These are phyloP conservation scores for Pelvicachromis taeniatus DNA, from an alignment of 2,113 vertebrate species.

Conservation along the genomic window DNA sequence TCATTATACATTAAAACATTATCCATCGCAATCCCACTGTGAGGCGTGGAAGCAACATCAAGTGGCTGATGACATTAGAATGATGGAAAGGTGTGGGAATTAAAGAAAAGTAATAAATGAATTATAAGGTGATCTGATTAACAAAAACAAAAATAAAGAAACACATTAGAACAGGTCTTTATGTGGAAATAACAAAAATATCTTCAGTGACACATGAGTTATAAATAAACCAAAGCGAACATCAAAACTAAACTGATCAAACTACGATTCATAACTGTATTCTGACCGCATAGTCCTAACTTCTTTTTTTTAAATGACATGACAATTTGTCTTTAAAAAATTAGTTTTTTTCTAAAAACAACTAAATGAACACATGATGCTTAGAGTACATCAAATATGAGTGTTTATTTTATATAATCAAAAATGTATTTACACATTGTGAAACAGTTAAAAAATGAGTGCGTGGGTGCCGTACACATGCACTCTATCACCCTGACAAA, in stretches of 20 bases:
- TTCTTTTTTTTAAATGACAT: not conserved
- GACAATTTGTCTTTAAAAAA: not conserved
- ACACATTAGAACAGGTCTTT: not conserved
- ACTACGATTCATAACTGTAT: not conserved
- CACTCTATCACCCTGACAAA: not conserved
- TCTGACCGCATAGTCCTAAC: not conserved
- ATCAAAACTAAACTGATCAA: not conserved
- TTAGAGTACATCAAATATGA: not conserved
- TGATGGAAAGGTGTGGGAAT: conserved; percentile 26
- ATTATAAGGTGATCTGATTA: not conserved
- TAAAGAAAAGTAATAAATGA: not conserved
- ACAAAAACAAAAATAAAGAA: not conserved
- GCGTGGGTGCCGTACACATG: not conserved
- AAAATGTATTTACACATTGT: not conserved
- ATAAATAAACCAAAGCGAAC: conserved; percentile 4
- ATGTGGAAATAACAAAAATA: not conserved
- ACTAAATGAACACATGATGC: not conserved
- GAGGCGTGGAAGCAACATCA: not conserved
- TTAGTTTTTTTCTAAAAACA: not conserved
- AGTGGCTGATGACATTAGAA: conserved; percentile 14
- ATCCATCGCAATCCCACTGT: not conserved
- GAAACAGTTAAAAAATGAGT: not conserved
- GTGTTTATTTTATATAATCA: not conserved
- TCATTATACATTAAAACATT: conserved; percentile 43
- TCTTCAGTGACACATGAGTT: not conserved